Evolutionary conservation across 1,140 invertebrate genomes (phyloP).

Genomic region (Drosophila paulistorum): DNA sequence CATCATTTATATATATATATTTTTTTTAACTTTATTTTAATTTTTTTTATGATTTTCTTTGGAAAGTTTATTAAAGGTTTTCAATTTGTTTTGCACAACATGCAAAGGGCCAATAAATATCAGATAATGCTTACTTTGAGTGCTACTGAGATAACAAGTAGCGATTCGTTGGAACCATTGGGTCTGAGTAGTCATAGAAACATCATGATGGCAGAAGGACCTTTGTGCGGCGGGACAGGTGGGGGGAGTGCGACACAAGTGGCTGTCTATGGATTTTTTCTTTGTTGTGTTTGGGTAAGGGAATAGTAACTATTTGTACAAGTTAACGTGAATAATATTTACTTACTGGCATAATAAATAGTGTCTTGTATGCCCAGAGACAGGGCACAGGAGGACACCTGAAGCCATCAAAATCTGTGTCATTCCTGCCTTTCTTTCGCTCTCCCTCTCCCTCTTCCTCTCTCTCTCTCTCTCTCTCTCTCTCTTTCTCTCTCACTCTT

Average conservation of each 20-base stretch:
- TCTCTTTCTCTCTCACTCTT: neutral
- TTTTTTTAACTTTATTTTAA: neutral
- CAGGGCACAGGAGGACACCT: conserved; percentile 32
- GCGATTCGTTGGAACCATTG: conserved; percentile 2
- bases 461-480: neutral
- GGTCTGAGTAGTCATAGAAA: conserved; percentile 7
- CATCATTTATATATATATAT: too few species aligned
- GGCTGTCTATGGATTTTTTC: conserved; percentile 7
- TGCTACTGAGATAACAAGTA: conserved; percentile 6
- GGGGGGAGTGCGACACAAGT: neutral
- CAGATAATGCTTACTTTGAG: conserved; percentile 13
- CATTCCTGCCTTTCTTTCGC: neutral
- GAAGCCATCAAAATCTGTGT: conserved; percentile 49
- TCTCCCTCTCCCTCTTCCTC: neutral
- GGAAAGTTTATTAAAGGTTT: conserved; percentile 1
- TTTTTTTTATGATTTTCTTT: too few species aligned
- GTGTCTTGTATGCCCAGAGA: conserved; percentile 50
- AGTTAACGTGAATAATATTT: conserved; percentile 79
- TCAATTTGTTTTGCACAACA: conserved; percentile 6
- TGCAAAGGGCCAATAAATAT: conserved; percentile 12
- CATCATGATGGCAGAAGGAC: neutral
- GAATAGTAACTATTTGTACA: conserved; percentile 60
- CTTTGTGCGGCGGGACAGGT: too few species aligned
- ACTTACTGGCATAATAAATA: conserved; percentile 78
- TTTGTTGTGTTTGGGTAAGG: neutral